Evolutionary conservation across 2,113 vertebrate species (phyloP), one percentile per base, ranked within the genome.

Genomic region (Paradoxurus hermaphroditus): DNA sequence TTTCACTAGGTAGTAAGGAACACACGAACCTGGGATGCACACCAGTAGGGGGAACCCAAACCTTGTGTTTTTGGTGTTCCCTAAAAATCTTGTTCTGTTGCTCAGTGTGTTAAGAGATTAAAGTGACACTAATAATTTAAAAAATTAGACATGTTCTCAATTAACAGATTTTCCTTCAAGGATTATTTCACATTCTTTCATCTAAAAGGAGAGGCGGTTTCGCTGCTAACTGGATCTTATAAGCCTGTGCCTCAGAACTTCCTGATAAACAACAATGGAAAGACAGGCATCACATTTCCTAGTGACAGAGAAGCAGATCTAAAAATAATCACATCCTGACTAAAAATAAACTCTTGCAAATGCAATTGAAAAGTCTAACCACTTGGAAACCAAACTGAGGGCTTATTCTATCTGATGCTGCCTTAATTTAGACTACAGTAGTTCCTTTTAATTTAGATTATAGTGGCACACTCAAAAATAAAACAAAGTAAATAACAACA

Each of bases 31-130:
- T 73, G 49, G 90, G 53, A 44, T 49, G 51, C 49, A 95, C 16
- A 97, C 98, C 98, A 98, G 98, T 92, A 99, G 98, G 98, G 98
- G 99, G 98, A 98, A 98, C 98, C 97, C 98, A 98, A 95, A 94
- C 97, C 98, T 86, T 94, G 90, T 96, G 90, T 97, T 97, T 96
- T 46, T 77, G 95, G 0, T 0, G 87, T 92, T 95, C 70, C 34
- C 36, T 67, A 62, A 94, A 90, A 90, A 72, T 36, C 68, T 31
- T 82, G 75, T 78, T 68, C 70, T 87, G 10, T 34, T 84, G 41
- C 25, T 95, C 31, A 72, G 39, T 70, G 62, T 67, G 59, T 10
- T 10, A 81, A 53, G 51, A 96, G 75, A 95, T 85, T 94, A 90
- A 96, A 96, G 78, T 88, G 36, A 82, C 15, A 63, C 53, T 49